These are phyloP conservation scores for Actinostola sp. DNA, from an alignment of 92 coral and sea anemone species.

Conservation along the genomic window DNA sequence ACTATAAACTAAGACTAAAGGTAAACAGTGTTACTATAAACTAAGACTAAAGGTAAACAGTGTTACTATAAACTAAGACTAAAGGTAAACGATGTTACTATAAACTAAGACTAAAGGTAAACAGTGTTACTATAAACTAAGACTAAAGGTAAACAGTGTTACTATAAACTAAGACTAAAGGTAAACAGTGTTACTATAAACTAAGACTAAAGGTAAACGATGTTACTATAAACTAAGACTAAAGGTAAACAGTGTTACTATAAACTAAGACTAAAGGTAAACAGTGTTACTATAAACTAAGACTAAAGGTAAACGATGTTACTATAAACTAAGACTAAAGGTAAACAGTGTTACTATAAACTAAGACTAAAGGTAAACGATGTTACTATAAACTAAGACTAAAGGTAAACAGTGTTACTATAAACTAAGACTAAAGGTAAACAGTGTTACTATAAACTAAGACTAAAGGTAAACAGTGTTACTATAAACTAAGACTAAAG, in stretches of 20 bases:
- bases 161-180: no score
- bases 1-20: no score
- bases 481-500: no score
- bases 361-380: not conserved
- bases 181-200: not conserved
- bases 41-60: constrained; percentile 81
- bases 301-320: constrained; percentile 97
- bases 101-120: no score
- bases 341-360: no score
- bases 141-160: constrained; percentile 81
- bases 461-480: not conserved
- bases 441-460: no score
- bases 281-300: not conserved
- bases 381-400: no score
- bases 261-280: not conserved
- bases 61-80: no score
- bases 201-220: no score
- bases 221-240: constrained; percentile 89
- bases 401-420: constrained; percentile 95
- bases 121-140: constrained; percentile 91
- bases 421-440: constrained; percentile 85
- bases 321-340: constrained; percentile 85
- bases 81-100: not conserved
- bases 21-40: constrained; percentile 95
- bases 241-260: no score